Evolutionary conservation across 2,113 vertebrate genomes (phyloP), one percentile per base, ranked within the genome.

Genomic region (Gopherus flavomarginatus): DNA sequence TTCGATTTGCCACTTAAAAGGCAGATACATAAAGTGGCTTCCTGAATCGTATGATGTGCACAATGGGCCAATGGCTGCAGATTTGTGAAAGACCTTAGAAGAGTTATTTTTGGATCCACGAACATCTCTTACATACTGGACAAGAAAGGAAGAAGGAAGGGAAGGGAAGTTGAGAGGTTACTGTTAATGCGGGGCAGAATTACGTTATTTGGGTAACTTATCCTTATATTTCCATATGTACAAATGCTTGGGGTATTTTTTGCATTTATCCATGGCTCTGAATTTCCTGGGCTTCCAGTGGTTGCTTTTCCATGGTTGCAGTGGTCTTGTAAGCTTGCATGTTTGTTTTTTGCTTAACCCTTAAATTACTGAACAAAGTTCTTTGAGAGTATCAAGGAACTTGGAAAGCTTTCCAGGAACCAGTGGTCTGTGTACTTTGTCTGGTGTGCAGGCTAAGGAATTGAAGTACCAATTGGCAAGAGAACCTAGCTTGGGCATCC

Each of bases 281-380:
- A n/a, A 57, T 65, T 78, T 17, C 35, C 72, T 90, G 85, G 78
- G 50, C 24, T 86, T 92, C 62, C 90, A 8, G 24, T 78, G 27
- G 5, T 57, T 94, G 84, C 86, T 85, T 95, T 92, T 86, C 57
- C 11, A 56, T 13, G 11, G 42, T 0, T 57, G 2, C 47, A 38
- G 5, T 1, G 0, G 26, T 52, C 56, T 49, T 81, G 19, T 0
- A 2, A 53, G 24, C 90, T 88, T 65, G 24, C 88, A 82, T 65
- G 57, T 12, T 62, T 29, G 57, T 77, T 75, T 88, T 75, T 75
- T 26, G 75, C 17, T 83, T 88, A 16, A 57, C 31, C 8, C 29
- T 42, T 88, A 85, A 21, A 75, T 75, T 56, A 24, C 22, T 35
- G 19, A 72, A 69, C 3, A 78, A 38, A 85, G 31, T 81, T 69